phyloP scores from a whole-genome alignment of 2,113 vertebrate species.

The cattle (Bos taurus) region ARS-UCD2.0 NC_037328.1:108219501-108220000 shows the following conservation, averaged over 20 bases:
- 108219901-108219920: background rate
- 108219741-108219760: background rate
- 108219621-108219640: background rate
- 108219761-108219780: background rate
- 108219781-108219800: background rate
- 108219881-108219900: background rate
- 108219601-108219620: background rate
- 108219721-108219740: background rate
- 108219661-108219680: background rate
- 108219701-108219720: background rate
- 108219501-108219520: background rate
- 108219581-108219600: background rate
- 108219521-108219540: background rate
- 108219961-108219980: background rate
- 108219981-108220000: background rate
- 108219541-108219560: background rate
- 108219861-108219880: background rate
- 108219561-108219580: background rate
- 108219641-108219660: background rate
- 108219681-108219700: background rate
- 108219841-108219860: background rate
- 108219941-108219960: background rate
- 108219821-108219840: background rate
- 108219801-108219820: background rate
- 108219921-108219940: background rate